These are phyloP conservation scores for Cepphus grylle DNA, from an alignment of 2,113 vertebrate genomes.

Conservation along the genomic window DNA sequence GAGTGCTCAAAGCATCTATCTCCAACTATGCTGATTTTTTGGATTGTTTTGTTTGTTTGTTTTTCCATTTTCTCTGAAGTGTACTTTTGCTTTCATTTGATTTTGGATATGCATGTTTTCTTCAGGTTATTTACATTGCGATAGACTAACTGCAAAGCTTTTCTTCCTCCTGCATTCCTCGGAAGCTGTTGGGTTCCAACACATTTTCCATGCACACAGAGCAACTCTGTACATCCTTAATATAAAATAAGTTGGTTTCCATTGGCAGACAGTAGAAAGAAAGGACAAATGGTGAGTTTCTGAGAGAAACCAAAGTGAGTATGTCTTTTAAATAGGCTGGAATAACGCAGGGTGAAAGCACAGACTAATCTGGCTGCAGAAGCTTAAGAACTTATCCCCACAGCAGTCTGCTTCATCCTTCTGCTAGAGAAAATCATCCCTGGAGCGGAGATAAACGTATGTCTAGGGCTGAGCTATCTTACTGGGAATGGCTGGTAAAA, in stretches of 20 bases:
- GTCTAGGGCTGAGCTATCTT: background rate
- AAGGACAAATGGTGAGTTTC: background rate
- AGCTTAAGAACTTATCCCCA: background rate
- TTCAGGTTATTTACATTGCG: background rate
- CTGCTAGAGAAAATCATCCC: background rate
- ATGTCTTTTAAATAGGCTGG: background rate
- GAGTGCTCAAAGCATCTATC: background rate
- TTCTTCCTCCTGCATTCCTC: background rate
- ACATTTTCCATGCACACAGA: background rate
- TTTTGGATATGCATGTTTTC: background rate
- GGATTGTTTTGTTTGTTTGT: background rate
- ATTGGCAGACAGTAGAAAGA: background rate
- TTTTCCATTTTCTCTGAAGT: background rate
- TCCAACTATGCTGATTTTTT: background rate
- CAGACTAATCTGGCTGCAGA: background rate
- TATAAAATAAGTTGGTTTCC: background rate
- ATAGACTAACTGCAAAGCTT: background rate
- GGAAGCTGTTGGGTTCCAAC: background rate
- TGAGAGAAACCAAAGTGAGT: background rate
- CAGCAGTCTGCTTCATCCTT: background rate
- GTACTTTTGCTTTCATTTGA: background rate
- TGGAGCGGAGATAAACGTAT: background rate
- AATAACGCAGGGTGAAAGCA: background rate
- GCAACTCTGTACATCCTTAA: background rate
- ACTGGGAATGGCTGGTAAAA: background rate